Percentiles rank a stretch among this genome's conserved stretches.
Conservation (phyloP, 2,113 vertebrate genomes). For the Coptodon rendalli region DNA sequence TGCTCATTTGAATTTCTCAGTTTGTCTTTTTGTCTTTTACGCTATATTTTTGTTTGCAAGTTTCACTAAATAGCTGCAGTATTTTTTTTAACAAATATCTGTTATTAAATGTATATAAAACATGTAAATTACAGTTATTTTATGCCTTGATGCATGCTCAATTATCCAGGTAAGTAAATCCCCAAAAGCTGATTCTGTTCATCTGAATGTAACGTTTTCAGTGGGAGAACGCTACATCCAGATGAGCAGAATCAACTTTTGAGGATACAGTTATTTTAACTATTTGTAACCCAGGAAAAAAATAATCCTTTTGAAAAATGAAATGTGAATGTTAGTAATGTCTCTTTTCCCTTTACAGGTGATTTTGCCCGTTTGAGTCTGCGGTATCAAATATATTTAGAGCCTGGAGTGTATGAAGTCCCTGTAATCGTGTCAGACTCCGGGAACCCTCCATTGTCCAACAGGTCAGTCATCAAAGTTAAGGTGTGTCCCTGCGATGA, state of each 20-base stretch:
- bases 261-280: neutral
- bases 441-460: slow-evolving; percentile 90
- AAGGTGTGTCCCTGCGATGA: slow-evolving; percentile 95
- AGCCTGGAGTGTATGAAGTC: slow-evolving; percentile 89
- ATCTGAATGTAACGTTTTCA: neutral
- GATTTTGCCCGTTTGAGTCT: slow-evolving; percentile 87
- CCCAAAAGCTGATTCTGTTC: neutral
- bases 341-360: slow-evolving; percentile 61
- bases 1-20: neutral
- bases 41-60: neutral
- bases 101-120: neutral
- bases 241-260: neutral
- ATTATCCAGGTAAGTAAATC: neutral
- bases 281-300: neutral
- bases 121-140: neutral
- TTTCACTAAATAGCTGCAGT: neutral
- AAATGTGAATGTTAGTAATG: neutral
- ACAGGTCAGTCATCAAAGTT: slow-evolving; percentile 88
- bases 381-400: slow-evolving; percentile 82
- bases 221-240: neutral
- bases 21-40: neutral
- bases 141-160: too few relatives aligned
- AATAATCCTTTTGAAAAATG: neutral
- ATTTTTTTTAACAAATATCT: neutral
- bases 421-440: slow-evolving; percentile 90